Percentiles rank a stretch among this genome's conserved stretches.
Conservation (phyloP, 2,797 vertebrate genomes). For the Pseudocheirus occidentalis region DNA sequence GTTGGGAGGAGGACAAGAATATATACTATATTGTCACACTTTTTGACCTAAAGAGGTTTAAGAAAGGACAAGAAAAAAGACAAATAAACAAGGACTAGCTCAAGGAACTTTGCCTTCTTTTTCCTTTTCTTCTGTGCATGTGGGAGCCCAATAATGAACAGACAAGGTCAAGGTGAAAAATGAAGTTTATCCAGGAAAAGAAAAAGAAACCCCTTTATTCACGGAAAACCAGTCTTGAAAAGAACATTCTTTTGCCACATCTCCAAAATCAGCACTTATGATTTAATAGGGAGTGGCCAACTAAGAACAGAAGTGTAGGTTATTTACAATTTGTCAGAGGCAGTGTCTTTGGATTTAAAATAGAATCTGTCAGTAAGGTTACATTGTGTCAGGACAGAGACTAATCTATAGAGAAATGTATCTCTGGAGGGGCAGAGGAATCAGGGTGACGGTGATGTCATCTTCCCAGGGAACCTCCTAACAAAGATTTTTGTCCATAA, state of each 20-base stretch:
- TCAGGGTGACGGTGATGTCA: not conserved
- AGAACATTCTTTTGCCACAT: not conserved
- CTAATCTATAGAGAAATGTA: not conserved
- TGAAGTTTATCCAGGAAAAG: not conserved
- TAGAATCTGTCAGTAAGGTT: not conserved
- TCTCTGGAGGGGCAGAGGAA: not conserved
- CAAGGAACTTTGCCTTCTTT: not conserved
- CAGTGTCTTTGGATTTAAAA: conserved; percentile 47
- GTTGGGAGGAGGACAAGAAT: not conserved
- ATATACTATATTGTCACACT: not conserved
- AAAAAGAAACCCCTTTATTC: not conserved
- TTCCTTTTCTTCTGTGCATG: not conserved
- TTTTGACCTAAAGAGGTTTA: not conserved
- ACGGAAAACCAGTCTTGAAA: not conserved
- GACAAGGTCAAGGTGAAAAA: not conserved
- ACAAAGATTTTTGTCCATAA: not conserved
- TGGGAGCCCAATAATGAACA: not conserved
- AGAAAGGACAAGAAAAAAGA: not conserved
- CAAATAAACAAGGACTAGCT: not conserved
- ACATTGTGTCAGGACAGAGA: not conserved
- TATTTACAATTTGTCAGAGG: conserved; percentile 16
- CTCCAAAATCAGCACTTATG: not conserved
- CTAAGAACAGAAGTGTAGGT: not conserved
- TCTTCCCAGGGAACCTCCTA: not conserved
- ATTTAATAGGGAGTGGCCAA: conserved; percentile 1